Percentiles rank a stretch among this genome's conserved stretches.
Evolutionary conservation across 37 sponge, comb jelly and placozoan genomes (phyloP).

Genomic region (Chondrilla cf. caribensis): DNA sequence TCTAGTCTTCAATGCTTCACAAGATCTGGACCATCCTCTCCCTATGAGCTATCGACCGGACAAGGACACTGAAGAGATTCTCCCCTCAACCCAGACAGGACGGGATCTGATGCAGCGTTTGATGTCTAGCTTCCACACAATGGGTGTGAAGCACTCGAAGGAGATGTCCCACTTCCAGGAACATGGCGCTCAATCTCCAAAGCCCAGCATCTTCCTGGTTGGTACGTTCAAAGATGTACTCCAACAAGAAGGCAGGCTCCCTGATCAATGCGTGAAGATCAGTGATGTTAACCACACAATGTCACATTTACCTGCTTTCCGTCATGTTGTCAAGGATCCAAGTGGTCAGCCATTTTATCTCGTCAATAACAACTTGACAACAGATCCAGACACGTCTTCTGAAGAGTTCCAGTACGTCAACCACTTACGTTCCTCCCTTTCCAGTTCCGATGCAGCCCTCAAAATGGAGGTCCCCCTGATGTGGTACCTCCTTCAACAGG

Average conservation of each 20-base stretch:
- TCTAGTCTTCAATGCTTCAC: constrained; percentile 3
- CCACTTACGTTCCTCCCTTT: neutral
- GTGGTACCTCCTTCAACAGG: neutral
- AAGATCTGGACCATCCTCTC: neutral
- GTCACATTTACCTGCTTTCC: neutral
- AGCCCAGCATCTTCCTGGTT: neutral
- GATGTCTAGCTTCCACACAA: neutral
- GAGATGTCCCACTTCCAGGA: neutral
- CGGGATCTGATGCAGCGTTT: constrained; percentile 5
- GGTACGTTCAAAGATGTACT: neutral
- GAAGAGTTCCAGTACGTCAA: neutral
- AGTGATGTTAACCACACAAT: neutral
- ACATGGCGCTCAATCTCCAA: neutral
- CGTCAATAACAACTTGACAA: neutral
- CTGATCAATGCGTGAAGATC: neutral
- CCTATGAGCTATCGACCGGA: neutral
- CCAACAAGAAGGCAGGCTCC: neutral
- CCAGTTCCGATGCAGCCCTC: neutral
- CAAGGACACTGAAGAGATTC: neutral
- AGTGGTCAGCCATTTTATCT: neutral
- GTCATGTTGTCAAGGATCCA: neutral
- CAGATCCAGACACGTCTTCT: too few species aligned
- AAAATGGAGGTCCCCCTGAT: neutral
- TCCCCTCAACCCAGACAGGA: neutral
- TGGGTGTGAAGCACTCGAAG: neutral